phyloP scores from a whole-genome alignment of 2,888 invertebrate species.

The Chrysolina oricalcia region DNA sequence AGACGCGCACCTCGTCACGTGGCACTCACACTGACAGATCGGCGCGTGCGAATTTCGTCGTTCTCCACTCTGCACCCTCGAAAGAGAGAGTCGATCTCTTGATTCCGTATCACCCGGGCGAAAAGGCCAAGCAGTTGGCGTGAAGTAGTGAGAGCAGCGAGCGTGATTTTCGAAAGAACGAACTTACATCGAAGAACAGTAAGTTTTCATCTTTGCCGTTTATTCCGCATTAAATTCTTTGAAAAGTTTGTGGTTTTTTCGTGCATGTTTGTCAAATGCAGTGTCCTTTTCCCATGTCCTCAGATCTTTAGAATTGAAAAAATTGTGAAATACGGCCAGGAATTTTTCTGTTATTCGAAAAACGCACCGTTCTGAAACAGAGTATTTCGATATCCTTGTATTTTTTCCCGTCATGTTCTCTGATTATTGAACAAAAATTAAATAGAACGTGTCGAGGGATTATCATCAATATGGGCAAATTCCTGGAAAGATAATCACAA shows the following conservation, averaged over 20 bases:
- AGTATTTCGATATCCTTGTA: too few relatives aligned
- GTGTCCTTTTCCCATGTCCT: not conserved
- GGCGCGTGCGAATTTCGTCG: conserved; percentile 67
- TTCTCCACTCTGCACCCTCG: conserved; percentile 42
- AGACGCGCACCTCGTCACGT: conserved; percentile 64
- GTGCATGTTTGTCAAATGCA: not conserved
- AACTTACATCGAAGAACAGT: conserved; percentile 42
- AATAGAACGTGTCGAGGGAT: too few relatives aligned
- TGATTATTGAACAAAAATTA: too few relatives aligned
- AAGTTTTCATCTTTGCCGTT: conserved; percentile 29
- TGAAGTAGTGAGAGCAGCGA: conserved; percentile 39
- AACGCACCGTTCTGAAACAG: too few relatives aligned
- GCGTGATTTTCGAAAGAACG: conserved; percentile 37
- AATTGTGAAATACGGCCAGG: not conserved
- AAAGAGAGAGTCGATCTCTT: conserved; percentile 48
- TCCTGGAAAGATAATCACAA: too few relatives aligned
- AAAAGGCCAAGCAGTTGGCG: conserved; percentile 38
- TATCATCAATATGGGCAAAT: too few relatives aligned
- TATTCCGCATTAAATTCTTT: not conserved
- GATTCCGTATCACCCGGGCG: conserved; percentile 51
- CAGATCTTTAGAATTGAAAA: not conserved
- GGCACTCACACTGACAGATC: conserved; percentile 49
- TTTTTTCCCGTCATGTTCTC: too few relatives aligned
- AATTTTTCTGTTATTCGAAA: too few relatives aligned
- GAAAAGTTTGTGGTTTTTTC: not conserved